These are phyloP conservation scores for Rhinogobio ventralis DNA, from an alignment of 2,797 vertebrate genomes.

Conservation along the genomic window DNA sequence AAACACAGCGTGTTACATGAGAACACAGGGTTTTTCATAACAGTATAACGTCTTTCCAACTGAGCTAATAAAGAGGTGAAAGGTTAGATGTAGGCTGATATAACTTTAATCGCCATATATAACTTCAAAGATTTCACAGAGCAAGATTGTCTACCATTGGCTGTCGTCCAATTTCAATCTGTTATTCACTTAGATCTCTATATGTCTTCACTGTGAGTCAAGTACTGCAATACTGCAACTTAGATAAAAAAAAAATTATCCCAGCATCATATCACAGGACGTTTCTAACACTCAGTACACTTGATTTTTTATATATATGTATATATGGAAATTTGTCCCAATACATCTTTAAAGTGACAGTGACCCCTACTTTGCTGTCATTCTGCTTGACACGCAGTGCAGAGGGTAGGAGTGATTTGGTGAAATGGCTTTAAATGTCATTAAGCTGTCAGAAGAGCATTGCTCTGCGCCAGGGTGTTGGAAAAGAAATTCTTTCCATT, in stretches of 20 bases:
- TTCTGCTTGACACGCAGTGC: not conserved
- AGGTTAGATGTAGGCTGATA: not conserved
- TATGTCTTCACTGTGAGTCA: not conserved
- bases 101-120: not conserved
- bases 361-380: constrained; percentile 39
- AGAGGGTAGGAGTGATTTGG: not conserved
- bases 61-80: constrained; percentile 7
- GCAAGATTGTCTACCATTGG: not conserved
- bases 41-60: not conserved
- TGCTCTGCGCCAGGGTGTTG: not conserved
- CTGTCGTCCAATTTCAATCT: constrained; percentile 2
- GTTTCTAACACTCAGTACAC: constrained; percentile 2
- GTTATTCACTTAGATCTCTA: constrained; percentile 31
- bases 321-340: constrained; percentile 6
- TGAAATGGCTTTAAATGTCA: constrained; percentile 53
- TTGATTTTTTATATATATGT: not conserved
- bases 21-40: not conserved
- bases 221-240: constrained; percentile 3
- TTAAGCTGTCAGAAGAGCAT: constrained; percentile 55
- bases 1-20: not conserved
- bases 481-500: constrained; percentile 41
- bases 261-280: not conserved
- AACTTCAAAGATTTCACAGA: constrained; percentile 1
- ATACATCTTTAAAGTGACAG: constrained; percentile 24
- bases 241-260: constrained; percentile 13